phyloP scores from a whole-genome alignment of 2,113 vertebrate species.

The Mormyrus iriodes region DNA sequence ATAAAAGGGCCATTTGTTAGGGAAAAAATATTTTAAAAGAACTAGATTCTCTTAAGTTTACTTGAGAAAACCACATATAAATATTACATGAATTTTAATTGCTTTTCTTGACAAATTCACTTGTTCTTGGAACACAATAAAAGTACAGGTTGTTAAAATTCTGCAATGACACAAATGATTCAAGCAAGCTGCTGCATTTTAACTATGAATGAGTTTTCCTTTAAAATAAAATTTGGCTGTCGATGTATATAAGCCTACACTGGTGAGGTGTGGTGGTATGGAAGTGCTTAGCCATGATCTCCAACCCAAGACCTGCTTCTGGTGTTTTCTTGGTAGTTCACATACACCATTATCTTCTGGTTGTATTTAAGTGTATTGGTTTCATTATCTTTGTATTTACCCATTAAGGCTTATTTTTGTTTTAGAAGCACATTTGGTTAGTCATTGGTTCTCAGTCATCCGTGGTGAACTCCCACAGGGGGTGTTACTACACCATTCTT shows the following conservation, averaged over 20 bases:
- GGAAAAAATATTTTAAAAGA: not conserved
- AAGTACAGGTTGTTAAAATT: not conserved
- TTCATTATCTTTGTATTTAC: not conserved
- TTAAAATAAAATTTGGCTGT: not conserved
- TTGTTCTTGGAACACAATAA: not conserved
- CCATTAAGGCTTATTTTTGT: not conserved
- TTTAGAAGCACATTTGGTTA: not conserved
- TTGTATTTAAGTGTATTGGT: not conserved
- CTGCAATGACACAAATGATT: not conserved
- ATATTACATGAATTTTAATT: not conserved
- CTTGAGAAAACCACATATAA: not conserved
- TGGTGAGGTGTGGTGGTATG: not conserved
- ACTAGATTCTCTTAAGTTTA: not conserved
- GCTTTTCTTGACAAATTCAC: not conserved
- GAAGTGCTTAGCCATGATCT: not conserved
- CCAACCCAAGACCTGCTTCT: not conserved
- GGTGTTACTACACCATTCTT: not conserved
- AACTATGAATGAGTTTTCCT: not conserved
- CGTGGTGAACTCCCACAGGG: not conserved
- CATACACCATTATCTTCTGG: not conserved
- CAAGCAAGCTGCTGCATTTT: not conserved
- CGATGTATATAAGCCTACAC: not conserved
- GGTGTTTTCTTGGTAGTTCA: not conserved
- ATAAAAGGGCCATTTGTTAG: slow-evolving; percentile 12
- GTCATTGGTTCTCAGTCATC: not conserved